Base-by-base conservation (phyloP, 2,113 vertebrate species). In the Myrmecophaga tridactyla region DNA sequence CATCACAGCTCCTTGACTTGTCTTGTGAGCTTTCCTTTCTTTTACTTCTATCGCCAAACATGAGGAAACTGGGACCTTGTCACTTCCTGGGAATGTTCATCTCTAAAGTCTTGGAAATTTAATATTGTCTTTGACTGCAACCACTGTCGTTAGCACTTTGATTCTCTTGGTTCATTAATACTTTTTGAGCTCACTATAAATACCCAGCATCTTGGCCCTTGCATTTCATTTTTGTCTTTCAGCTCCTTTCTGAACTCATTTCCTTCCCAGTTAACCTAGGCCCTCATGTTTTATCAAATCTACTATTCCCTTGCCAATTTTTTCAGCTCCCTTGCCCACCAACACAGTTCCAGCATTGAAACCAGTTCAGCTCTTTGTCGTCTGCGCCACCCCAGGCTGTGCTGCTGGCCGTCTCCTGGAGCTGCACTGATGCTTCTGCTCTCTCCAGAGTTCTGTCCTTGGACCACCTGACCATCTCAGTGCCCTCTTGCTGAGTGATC, bases 71-170 rank as follows among this genome's bases (percentile, higher is more conserved):
- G 36, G 12, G 48, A 41, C 51, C 25, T 73, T 46, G 20, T 39
- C 56, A 34, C 56, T 23, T 62, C 13, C 69, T 48, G 34, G 48
- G 58, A 23, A 34, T 25, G 31, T 34, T 69, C 10, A 23, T 53
- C 29, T 86, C 69, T 65, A 31, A 92, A 80, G 36, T 82, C 76
- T 80, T 78, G 76, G 46, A 65, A 67, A 82, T 48, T 15, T 36
- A 69, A 36, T 36, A 6, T 84, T 84, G n/a, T 53, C 8, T 41
- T 92, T 60, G 27, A 76, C 73, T 34, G 46, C 20, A 39, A 5
- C 56, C 36, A 27, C 15, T 65, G n/a, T 21, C 53, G 75, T 43
- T 51, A 70, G 60, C 43, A 53, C 46, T 31, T 23, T 63, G 4
- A 53, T 48, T 70, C 18, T 9, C 13, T 92, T 86, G 46, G 34